Percentiles rank a stretch among this genome's conserved stretches.
phyloP scores from a whole-genome alignment of 2,113 vertebrate species.

The Lipotes vexillifer region DNA sequence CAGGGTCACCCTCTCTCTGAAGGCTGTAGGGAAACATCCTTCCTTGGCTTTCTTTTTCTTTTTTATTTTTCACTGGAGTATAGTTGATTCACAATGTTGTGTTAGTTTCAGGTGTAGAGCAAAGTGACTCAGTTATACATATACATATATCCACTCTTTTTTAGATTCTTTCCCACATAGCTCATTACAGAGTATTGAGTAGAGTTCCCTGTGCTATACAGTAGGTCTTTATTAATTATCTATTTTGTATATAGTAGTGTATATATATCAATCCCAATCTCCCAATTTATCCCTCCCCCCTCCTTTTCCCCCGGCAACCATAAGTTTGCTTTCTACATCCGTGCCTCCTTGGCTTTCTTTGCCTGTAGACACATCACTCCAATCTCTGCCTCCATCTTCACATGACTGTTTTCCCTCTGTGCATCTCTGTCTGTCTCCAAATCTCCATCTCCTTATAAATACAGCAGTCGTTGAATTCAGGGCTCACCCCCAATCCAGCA shows the following conservation, averaged over 20 bases:
- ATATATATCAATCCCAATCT: background rate
- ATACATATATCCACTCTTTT: background rate
- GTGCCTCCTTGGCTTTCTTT: background rate
- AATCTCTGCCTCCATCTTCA: background rate
- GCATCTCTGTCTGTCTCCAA: background rate
- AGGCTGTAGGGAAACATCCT: background rate
- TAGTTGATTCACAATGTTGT: background rate
- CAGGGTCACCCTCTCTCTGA: fast-evolving
- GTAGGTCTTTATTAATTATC: background rate
- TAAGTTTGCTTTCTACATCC: background rate
- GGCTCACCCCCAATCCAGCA: too few species aligned
- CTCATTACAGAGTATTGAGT: background rate
- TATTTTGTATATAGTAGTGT: background rate
- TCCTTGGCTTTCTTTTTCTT: background rate
- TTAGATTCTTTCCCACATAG: background rate
- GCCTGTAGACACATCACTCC: background rate
- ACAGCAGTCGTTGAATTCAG: too few species aligned
- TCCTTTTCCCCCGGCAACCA: background rate
- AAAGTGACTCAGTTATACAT: background rate
- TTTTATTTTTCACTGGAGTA: background rate
- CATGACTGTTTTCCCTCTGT: background rate
- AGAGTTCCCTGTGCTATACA: background rate
- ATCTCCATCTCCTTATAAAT: background rate
- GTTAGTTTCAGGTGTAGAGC: background rate
- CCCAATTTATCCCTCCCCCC: background rate